phyloP scores from a whole-genome alignment of 2,888 invertebrate species.

The Caenorhabditis virilis region DNA sequence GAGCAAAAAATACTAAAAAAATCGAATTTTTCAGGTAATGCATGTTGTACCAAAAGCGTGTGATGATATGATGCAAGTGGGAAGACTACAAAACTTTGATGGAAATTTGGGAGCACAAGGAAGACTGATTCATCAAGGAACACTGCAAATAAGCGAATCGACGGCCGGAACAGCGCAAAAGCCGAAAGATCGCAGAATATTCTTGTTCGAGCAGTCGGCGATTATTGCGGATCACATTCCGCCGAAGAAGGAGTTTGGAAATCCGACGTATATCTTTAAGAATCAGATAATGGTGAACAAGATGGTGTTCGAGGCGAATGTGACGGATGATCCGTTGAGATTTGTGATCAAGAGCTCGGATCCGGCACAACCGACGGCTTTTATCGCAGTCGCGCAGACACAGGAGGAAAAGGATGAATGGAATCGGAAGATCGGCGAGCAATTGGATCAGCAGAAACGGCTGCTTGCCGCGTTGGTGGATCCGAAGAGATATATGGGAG shows the following conservation, averaged over 20 bases:
- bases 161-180: constrained; percentile 71
- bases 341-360: constrained; percentile 77
- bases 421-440: constrained; percentile 76
- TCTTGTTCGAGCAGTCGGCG: constrained; percentile 95
- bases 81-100: constrained; percentile 91
- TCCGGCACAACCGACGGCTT: constrained; percentile 76
- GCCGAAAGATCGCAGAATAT: constrained; percentile 88
- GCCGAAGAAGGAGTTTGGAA: constrained; percentile 81
- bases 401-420: constrained; percentile 75
- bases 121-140: constrained; percentile 77
- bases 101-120: constrained; percentile 97
- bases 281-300: constrained; percentile 96
- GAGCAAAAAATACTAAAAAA: not conserved
- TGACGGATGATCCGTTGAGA: constrained; percentile 75
- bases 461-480: constrained; percentile 92
- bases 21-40: constrained; percentile 71
- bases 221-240: constrained; percentile 91
- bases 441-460: constrained; percentile 89
- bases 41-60: constrained; percentile 94
- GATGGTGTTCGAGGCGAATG: constrained; percentile 75
- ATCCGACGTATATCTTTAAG: constrained; percentile 92
- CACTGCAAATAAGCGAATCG: constrained; percentile 70
- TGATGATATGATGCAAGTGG: constrained; percentile 96
- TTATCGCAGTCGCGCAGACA: constrained; percentile 80
- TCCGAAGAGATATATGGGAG: constrained; percentile 73